phyloP scores from a whole-genome alignment of 30 jellyfish, hydroid and myxozoan genomes.

The Clytia hemisphaerica region DNA sequence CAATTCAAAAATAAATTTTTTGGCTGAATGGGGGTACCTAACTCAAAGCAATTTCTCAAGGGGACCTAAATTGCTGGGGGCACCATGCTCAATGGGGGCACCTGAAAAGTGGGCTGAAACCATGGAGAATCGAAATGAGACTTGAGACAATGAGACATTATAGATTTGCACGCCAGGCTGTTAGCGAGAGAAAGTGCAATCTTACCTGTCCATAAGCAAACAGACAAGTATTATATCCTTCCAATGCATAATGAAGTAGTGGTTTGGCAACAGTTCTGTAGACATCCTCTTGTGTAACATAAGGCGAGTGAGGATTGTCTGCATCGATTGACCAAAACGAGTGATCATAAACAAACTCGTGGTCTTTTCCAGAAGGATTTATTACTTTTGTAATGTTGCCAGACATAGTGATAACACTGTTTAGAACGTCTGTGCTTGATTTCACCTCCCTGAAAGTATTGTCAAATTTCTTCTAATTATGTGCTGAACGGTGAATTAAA shows the following conservation, averaged over 20 bases:
- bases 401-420: slow-evolving; percentile 44
- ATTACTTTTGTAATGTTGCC: slow-evolving; percentile 28
- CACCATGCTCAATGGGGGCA: not conserved
- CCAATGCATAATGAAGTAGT: slow-evolving; percentile 55
- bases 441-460: slow-evolving; percentile 1
- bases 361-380: slow-evolving; percentile 42
- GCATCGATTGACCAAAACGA: slow-evolving; percentile 73
- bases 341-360: slow-evolving; percentile 62
- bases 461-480: too few species aligned
- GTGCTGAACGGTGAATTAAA: too few species aligned
- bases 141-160: too few species aligned
- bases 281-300: slow-evolving; percentile 63
- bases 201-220: slow-evolving; percentile 97
- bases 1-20: too few species aligned
- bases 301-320: slow-evolving; percentile 19
- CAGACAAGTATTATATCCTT: slow-evolving; percentile 88
- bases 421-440: not conserved
- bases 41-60: too few species aligned
- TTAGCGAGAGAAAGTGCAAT: not conserved
- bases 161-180: too few species aligned
- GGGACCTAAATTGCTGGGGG: too few species aligned
- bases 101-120: not conserved
- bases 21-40: too few species aligned
- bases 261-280: slow-evolving; percentile 64
- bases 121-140: not conserved